phyloP scores from a whole-genome alignment of 2,888 invertebrate species.

The Itoplectis maculator region DNA sequence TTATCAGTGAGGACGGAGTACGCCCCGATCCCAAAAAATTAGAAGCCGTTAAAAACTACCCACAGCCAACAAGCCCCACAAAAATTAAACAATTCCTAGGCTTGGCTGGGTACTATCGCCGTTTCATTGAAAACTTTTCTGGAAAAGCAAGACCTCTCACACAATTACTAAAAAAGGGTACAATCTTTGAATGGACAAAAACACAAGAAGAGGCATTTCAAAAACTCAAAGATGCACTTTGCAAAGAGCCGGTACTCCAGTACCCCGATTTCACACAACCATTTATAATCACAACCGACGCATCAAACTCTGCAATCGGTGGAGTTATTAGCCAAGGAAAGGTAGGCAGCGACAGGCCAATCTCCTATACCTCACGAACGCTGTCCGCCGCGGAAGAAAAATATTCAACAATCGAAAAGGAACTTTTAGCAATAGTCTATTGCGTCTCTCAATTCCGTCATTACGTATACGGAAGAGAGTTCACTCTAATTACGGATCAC shows the following conservation, averaged over 20 bases:
- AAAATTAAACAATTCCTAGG: slow-evolving; percentile 75
- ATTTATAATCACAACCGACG: slow-evolving; percentile 73
- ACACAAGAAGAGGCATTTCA: slow-evolving; percentile 58
- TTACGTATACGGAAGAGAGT: slow-evolving; percentile 72
- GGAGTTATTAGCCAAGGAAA: slow-evolving; percentile 72
- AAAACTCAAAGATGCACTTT: slow-evolving; percentile 58
- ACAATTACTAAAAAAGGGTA: slow-evolving; percentile 41
- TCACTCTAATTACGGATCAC: slow-evolving; percentile 72
- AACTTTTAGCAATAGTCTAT: slow-evolving; percentile 67
- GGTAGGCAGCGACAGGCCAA: slow-evolving; percentile 60
- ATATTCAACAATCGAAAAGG: slow-evolving; percentile 50
- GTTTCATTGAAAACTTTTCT: slow-evolving; percentile 75
- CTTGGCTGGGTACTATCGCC: slow-evolving; percentile 76
- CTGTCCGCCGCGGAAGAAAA: slow-evolving; percentile 66
- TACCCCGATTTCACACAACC: slow-evolving; percentile 69
- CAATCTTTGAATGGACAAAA: slow-evolving; percentile 41
- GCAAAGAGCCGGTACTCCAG: slow-evolving; percentile 65
- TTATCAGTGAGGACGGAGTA: slow-evolving; percentile 73
- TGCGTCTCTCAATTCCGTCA: slow-evolving; percentile 69
- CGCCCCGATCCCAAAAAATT: slow-evolving; percentile 72
- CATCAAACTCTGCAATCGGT: slow-evolving; percentile 69
- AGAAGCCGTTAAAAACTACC: slow-evolving; percentile 68
- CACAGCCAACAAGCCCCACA: slow-evolving; percentile 62
- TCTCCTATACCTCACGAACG: slow-evolving; percentile 57
- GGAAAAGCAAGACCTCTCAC: slow-evolving; percentile 56